Evolutionary conservation across 2,113 vertebrate species (phyloP).

Genomic region (Triplophysa dalaica): DNA sequence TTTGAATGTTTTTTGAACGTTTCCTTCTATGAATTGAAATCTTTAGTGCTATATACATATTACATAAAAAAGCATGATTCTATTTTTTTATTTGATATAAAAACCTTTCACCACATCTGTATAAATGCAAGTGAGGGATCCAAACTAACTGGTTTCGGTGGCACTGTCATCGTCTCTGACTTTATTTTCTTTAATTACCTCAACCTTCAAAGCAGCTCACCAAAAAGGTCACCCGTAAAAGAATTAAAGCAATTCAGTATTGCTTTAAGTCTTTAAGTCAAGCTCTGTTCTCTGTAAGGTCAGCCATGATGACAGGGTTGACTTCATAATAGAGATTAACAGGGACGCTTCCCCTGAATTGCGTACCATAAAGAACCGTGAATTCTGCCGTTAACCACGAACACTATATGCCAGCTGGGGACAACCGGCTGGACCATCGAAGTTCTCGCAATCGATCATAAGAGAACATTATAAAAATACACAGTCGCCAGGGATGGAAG

Average conservation of each 20-base stretch:
- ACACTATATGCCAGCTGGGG: conserved; percentile 44
- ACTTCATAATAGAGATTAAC: conserved; percentile 45
- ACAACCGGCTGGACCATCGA: conserved; percentile 38
- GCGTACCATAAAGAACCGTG: conserved; percentile 28
- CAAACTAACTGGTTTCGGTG: not conserved
- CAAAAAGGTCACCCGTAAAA: not conserved
- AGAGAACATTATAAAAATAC: conserved; percentile 38
- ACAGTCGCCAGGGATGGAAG: conserved; percentile 34
- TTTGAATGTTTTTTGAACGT: no score
- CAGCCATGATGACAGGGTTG: conserved; percentile 37
- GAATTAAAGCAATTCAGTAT: conserved; percentile 30
- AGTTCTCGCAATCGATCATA: conserved; percentile 41
- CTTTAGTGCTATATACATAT: no score
- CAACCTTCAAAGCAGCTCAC: not conserved
- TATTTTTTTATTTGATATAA: no score
- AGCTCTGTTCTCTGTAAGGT: conserved; percentile 20
- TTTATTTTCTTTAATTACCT: not conserved
- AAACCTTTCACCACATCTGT: no score
- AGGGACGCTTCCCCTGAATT: conserved; percentile 27
- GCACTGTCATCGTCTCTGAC: not conserved
- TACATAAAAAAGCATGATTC: not conserved
- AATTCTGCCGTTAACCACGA: conserved; percentile 43
- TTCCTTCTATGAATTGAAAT: no score
- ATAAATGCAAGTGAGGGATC: not conserved
- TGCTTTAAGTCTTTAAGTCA: conserved; percentile 23